Conservation (phyloP, 2,113 vertebrate genomes). For the Meriones unguiculatus region DNA sequence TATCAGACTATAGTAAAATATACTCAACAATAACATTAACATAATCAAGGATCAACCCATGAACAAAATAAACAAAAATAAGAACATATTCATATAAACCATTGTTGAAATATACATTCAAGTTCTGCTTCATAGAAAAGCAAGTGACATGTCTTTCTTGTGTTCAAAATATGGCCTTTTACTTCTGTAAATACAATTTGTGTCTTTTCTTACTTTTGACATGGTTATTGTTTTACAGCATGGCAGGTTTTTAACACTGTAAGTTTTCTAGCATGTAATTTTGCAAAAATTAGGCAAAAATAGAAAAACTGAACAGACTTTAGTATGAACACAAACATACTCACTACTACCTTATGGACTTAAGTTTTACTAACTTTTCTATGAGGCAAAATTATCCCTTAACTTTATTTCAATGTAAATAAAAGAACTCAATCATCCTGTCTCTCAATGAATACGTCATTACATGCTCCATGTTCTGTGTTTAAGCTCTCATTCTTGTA, state of each 20-base stretch:
- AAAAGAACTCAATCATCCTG: neutral
- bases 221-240: neutral
- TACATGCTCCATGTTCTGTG: neutral
- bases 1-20: neutral
- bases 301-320: neutral
- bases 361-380: constrained; percentile 8
- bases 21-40: neutral
- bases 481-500: neutral
- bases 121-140: neutral
- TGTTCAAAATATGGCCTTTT: neutral
- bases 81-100: neutral
- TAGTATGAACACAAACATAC: neutral
- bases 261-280: neutral
- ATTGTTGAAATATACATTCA: neutral
- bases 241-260: neutral
- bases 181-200: neutral
- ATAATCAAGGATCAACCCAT: neutral
- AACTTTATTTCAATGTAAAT: neutral
- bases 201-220: neutral
- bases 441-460: neutral
- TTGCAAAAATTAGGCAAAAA: neutral
- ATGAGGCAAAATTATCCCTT: neutral
- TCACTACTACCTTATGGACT: neutral
- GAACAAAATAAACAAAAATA: neutral
- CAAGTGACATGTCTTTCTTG: neutral